These are phyloP conservation scores for Chrysotoxum bicinctum DNA, from an alignment of 2,888 invertebrate species.

Conservation along the genomic window DNA sequence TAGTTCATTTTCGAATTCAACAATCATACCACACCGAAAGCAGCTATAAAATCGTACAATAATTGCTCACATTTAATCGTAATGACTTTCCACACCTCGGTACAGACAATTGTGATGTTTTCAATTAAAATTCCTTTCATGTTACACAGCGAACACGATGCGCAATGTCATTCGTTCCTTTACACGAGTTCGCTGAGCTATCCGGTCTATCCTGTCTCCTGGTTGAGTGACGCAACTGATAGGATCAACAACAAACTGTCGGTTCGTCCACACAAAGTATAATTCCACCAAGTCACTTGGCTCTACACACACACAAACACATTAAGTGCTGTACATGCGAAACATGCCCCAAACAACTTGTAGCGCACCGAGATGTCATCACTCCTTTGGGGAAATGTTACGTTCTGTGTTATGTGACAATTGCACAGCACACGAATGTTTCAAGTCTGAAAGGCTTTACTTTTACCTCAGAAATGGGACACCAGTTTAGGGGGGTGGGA, in stretches of 20 bases:
- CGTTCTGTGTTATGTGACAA: conserved; percentile 48
- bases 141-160: conserved; percentile 47
- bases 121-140: conserved; percentile 65
- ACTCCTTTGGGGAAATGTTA: conserved; percentile 51
- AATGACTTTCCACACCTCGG: conserved; percentile 59
- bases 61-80: conserved; percentile 25
- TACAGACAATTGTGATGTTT: conserved; percentile 41
- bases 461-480: conserved; percentile 6
- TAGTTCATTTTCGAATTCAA: too few relatives aligned
- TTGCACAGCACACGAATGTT: conserved; percentile 29
- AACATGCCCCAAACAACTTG: conserved; percentile 38
- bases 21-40: background rate
- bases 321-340: background rate
- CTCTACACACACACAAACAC: background rate
- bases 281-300: conserved; percentile 44
- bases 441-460: conserved; percentile 13
- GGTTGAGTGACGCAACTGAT: conserved; percentile 42
- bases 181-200: conserved; percentile 20
- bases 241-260: conserved; percentile 50
- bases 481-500: conserved; percentile 1
- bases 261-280: conserved; percentile 31
- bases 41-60: background rate
- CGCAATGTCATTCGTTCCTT: conserved; percentile 52
- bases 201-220: conserved; percentile 17
- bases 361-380: conserved; percentile 55